Base-by-base conservation (phyloP, 2,888 invertebrate species). In the Eupithecia exiguata region DNA sequence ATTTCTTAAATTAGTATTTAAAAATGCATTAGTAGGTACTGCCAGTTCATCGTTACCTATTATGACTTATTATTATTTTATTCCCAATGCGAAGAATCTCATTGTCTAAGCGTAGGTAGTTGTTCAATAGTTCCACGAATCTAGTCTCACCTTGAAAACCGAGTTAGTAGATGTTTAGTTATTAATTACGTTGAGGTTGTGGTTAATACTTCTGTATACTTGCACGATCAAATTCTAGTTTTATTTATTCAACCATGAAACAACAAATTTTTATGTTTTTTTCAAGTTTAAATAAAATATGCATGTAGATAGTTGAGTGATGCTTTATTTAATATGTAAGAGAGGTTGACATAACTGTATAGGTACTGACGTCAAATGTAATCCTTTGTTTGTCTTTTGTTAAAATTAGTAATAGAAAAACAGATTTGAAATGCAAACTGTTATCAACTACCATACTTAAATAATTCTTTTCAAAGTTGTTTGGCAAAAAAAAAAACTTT, bases 71-170 rank as follows among this genome's bases (percentile, higher is more conserved):
- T 53, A 21, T 12, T 25, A 58, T 58, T 58, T 58, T 66, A 67
- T 74, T 70, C 73, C 35, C 65, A 66, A 36, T 66, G 58, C 21
- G 69, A 12, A 30, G 40, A 69, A 69, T 69, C 66, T 38, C 72
- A 72, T 69, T 72, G 69, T 72, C 69, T 72, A 36, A 53, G 12
- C 46, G 71, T n/a, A 40, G 40, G 66, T 71, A 43, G 36, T 63
- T 58, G 58, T 40, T 16, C 35, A 73, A 58, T 66, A 67, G 61
- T 74, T 71, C 63, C 43, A 21, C 43, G 70, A 74, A 71, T 69
- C 65, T 40, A 35, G 53, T 30, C 36, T 63, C 49, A 70, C 74
- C 70, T 63, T 70, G 74, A n/a, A 43, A 43, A 53, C 68, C 49
- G 61, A 53, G 49, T 21, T 68, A 43, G 53, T 58, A 25, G 25